phyloP scores from a whole-genome alignment of 2,888 invertebrate genomes.

The Phaonia tiefii region DNA sequence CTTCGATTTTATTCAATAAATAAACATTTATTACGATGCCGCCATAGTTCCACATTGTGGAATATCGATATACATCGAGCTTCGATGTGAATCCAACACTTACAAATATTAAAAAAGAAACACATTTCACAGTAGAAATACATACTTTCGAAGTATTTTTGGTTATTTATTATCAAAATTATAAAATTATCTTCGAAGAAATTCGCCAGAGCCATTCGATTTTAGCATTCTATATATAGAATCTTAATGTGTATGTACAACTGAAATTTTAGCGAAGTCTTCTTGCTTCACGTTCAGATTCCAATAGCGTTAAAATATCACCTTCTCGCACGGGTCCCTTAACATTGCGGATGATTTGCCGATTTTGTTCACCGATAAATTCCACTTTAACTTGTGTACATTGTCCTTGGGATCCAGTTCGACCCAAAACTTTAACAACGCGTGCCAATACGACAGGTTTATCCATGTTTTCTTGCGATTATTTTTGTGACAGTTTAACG shows the following conservation, averaged over 20 bases:
- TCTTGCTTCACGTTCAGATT: conserved; percentile 99
- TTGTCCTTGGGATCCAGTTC: conserved; percentile 99
- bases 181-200: too few relatives aligned
- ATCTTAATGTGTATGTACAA: too few relatives aligned
- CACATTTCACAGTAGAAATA: too few relatives aligned
- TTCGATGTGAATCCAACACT: too few relatives aligned
- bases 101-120: too few relatives aligned
- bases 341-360: conserved; percentile 99
- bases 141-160: too few relatives aligned
- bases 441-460: conserved; percentile 93
- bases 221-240: too few relatives aligned
- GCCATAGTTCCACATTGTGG: too few relatives aligned
- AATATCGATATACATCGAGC: too few relatives aligned
- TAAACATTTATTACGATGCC: too few relatives aligned
- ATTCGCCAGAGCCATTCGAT: background rate
- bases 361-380: conserved; percentile 89
- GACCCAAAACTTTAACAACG: conserved; percentile 97
- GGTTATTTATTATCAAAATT: too few relatives aligned
- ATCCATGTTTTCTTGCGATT: conserved; percentile 84
- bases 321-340: conserved; percentile 99
- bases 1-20: too few relatives aligned
- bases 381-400: conserved; percentile 85
- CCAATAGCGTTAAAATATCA: conserved; percentile 97
- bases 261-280: conserved; percentile 86
- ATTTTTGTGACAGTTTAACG: background rate